A percentile compares a stretch with the other conserved stretches of the same genome.
These are phyloP conservation scores for Zeus faber DNA, from an alignment of 2,113 vertebrate species.

Conservation along the genomic window DNA sequence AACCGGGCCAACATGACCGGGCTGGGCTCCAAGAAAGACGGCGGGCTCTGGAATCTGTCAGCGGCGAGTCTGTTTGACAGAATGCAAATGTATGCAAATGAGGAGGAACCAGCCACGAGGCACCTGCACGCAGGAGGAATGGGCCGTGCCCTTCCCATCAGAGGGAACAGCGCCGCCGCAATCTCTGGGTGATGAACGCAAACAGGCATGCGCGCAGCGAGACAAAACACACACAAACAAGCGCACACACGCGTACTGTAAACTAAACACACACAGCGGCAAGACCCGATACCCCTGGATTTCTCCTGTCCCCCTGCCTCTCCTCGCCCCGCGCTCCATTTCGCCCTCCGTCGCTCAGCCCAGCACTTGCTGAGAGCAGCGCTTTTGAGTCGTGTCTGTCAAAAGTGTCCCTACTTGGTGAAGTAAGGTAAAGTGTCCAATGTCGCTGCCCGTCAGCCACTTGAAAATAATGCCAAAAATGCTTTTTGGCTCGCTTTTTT, in stretches of 20 bases:
- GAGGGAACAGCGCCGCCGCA: slow-evolving; percentile 54
- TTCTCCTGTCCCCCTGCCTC: no score
- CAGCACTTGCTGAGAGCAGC: no score
- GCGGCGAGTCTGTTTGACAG: slow-evolving; percentile 71
- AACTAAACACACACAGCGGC: slow-evolving; percentile 1
- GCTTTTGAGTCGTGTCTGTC: no score
- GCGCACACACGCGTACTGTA: slow-evolving; percentile 1
- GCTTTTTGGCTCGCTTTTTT: no score
- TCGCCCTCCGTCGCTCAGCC: no score
- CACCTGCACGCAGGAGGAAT: slow-evolving; percentile 74
- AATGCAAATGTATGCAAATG: slow-evolving; percentile 82
- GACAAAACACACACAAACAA: slow-evolving; percentile 8
- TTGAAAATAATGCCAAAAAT: no score
- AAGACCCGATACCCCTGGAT: background rate
- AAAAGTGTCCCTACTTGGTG: no score
- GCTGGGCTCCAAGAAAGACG: slow-evolving; percentile 67
- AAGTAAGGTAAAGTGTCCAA: no score
- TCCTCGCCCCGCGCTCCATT: no score
- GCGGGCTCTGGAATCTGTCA: slow-evolving; percentile 74
- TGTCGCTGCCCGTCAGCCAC: no score
- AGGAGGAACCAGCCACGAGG: slow-evolving; percentile 70
- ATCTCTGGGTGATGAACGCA: slow-evolving; percentile 19
- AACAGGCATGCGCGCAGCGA: slow-evolving; percentile 24
- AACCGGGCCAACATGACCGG: slow-evolving; percentile 66
- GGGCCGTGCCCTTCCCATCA: slow-evolving; percentile 65